Evolutionary conservation across 2,797 vertebrate species (phyloP).

Genomic region (Linurgus olivaceus): DNA sequence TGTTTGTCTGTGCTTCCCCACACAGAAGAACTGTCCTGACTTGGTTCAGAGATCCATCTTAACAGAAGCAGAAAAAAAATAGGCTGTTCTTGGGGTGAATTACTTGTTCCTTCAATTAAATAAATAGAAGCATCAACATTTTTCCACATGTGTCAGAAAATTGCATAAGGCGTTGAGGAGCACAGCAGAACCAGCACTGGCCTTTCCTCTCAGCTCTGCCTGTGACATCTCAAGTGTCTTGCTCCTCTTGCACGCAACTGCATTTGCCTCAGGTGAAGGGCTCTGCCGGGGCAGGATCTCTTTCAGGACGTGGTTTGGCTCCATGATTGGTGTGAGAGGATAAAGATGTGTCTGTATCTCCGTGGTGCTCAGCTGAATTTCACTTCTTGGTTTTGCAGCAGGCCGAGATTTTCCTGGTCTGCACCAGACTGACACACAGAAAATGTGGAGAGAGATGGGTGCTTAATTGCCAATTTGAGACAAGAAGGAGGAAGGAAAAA

Average conservation of each 20-base stretch:
- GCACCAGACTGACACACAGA: not conserved
- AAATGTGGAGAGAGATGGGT: not conserved
- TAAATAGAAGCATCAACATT: not conserved
- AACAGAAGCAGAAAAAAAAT: not conserved
- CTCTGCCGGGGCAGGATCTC: accelerated
- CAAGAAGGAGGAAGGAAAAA: not conserved
- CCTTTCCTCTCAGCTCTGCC: not conserved
- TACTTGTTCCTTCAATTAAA: not conserved
- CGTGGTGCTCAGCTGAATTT: not conserved
- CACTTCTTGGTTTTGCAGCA: not conserved
- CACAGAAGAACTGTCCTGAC: not conserved
- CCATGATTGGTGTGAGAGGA: not conserved
- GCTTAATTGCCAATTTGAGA: not conserved
- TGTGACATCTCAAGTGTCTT: not conserved
- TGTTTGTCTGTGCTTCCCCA: accelerated
- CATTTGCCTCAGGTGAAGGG: not conserved
- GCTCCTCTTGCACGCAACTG: not conserved
- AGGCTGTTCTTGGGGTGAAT: not conserved
- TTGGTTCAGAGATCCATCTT: not conserved
- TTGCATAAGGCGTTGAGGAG: not conserved
- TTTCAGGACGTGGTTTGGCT: not conserved
- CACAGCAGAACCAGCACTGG: not conserved
- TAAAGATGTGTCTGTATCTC: not conserved
- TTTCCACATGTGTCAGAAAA: not conserved
- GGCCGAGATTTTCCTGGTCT: not conserved